Evolutionary conservation across 1,140 invertebrate genomes (phyloP).

Genomic region (Listronotus oregonensis): DNA sequence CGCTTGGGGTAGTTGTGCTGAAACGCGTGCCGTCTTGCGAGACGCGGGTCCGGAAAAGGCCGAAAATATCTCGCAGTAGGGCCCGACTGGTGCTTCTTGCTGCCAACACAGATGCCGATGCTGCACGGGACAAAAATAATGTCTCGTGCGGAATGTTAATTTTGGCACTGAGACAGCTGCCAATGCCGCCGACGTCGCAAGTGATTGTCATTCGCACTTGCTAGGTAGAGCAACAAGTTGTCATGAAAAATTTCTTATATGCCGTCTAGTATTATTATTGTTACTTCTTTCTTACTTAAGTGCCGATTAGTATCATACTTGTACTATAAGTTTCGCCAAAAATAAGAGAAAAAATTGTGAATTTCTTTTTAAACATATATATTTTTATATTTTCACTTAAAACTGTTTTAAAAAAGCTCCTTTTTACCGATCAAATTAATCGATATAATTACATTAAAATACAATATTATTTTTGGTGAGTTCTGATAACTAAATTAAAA

Average conservation of each 20-base stretch:
- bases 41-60: constrained; percentile 22
- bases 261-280: too few species aligned
- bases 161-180: constrained; percentile 36
- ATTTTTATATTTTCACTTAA: too few species aligned
- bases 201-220: constrained; percentile 27
- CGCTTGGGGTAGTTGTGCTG: constrained; percentile 21
- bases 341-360: too few species aligned
- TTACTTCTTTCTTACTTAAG: too few species aligned
- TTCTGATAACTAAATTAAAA: too few species aligned
- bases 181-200: constrained; percentile 23
- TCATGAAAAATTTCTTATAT: neutral
- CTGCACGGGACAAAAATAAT: constrained; percentile 39
- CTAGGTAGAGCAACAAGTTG: constrained; percentile 15
- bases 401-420: too few species aligned
- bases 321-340: too few species aligned
- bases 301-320: too few species aligned
- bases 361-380: too few species aligned
- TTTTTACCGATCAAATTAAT: too few species aligned
- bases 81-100: neutral
- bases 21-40: constrained; percentile 39
- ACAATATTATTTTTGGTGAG: too few species aligned
- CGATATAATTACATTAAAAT: too few species aligned
- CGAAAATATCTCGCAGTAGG: constrained; percentile 23
- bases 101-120: constrained; percentile 15
- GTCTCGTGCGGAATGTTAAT: constrained; percentile 39